Conservation (phyloP, 2,113 vertebrate genomes). For the Cyanoderma ruficeps region DNA sequence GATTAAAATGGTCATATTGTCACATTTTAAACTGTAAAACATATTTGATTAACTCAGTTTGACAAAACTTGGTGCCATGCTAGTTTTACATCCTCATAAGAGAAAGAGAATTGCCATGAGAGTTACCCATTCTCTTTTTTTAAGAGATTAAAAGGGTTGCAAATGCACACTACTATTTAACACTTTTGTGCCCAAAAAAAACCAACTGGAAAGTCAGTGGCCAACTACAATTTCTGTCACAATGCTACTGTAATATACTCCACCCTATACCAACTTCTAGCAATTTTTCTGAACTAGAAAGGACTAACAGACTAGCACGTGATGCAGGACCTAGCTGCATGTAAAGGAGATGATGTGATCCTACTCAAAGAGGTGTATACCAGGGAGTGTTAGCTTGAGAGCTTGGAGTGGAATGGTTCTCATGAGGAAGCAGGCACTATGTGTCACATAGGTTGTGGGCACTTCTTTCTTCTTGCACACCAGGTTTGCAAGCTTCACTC, state of each 20-base stretch:
- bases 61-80: not conserved
- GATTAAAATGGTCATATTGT: not conserved
- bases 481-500: not conserved
- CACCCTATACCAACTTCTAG: not conserved
- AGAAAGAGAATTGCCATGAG: not conserved
- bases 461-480: not conserved
- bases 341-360: not conserved
- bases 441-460: fast-evolving
- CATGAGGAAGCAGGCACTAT: fast-evolving
- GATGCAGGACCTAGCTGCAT: not conserved
- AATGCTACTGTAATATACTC: not conserved
- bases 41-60: not conserved
- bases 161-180: not conserved
- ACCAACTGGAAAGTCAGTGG: not conserved
- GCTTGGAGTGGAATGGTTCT: not conserved
- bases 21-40: not conserved
- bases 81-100: not conserved
- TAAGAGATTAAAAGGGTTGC: not conserved
- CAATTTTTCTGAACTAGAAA: not conserved
- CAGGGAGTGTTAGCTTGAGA: not conserved
- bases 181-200: not conserved
- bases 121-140: not conserved
- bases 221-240: not conserved
- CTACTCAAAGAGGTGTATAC: not conserved
- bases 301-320: fast-evolving